Conservation (phyloP, 1,140 invertebrate species). For the Daktulosphaira vitifoliae region DNA sequence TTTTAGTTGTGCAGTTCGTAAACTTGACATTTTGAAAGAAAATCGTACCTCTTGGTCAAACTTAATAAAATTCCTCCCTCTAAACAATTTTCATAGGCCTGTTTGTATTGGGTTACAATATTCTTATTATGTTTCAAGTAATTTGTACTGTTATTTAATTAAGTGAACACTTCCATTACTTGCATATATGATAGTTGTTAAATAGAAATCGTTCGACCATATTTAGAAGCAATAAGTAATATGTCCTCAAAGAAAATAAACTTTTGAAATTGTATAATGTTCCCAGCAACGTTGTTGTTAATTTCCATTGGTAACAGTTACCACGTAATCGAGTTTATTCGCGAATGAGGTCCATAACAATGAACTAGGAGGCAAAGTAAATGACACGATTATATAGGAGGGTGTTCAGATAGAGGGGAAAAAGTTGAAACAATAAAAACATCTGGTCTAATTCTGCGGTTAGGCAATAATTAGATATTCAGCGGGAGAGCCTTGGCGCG, state of each 20-base stretch:
- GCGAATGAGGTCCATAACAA: constrained; percentile 15
- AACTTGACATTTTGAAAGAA: too few species aligned
- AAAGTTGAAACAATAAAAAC: constrained; percentile 32
- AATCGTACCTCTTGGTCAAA: too few species aligned
- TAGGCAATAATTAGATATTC: constrained; percentile 29
- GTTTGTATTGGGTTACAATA: too few species aligned
- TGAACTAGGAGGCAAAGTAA: not conserved
- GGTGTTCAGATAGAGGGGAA: not conserved
- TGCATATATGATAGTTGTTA: too few species aligned
- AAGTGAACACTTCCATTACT: too few species aligned
- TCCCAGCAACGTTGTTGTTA: not conserved
- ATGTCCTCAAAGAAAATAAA: not conserved
- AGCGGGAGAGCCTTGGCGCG: not conserved
- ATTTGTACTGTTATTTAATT: too few species aligned
- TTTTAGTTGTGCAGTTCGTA: too few species aligned
- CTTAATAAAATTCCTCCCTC: too few species aligned
- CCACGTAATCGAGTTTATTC: constrained; percentile 31
- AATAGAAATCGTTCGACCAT: too few species aligned
- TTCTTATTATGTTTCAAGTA: too few species aligned
- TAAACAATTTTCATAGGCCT: too few species aligned
- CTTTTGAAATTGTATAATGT: constrained; percentile 17
- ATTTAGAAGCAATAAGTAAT: constrained; percentile 14
- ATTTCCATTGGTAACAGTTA: constrained; percentile 4
- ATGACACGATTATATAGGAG: not conserved
- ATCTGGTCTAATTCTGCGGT: constrained; percentile 20